phyloP scores from a whole-genome alignment of 2,113 vertebrate genomes.

The Malurus alboscapulatus region DNA sequence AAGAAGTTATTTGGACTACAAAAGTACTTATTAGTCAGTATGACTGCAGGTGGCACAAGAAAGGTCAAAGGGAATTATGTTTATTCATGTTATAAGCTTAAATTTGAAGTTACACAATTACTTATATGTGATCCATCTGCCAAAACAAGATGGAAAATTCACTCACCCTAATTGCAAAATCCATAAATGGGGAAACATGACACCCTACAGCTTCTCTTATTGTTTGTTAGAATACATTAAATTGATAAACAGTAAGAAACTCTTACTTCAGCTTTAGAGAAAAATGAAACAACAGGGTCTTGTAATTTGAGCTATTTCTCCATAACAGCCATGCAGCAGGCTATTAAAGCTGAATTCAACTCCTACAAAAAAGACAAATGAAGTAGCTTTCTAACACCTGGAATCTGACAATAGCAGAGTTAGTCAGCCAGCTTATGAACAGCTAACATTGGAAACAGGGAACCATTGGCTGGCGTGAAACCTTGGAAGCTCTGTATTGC shows the following conservation, averaged over 20 bases:
- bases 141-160: neutral
- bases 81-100: neutral
- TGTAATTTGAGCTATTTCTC: neutral
- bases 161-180: conserved; percentile 30
- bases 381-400: neutral
- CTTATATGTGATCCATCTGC: neutral
- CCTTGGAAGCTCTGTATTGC: neutral
- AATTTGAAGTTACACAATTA: neutral
- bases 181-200: conserved; percentile 16
- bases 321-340: neutral
- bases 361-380: conserved; percentile 6
- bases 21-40: neutral
- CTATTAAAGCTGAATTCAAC: neutral
- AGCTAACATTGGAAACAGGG: neutral
- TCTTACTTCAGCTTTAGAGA: neutral
- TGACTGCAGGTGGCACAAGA: neutral
- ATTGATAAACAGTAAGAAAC: conserved; percentile 17
- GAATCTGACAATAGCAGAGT: neutral
- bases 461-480: neutral
- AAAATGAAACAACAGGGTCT: conserved; percentile 6
- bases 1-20: neutral
- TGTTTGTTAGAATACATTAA: neutral
- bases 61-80: neutral
- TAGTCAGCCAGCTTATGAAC: neutral
- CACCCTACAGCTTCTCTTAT: neutral